Base-by-base conservation (phyloP, 2,797 vertebrate genomes). In the Anguilla megastoma region DNA sequence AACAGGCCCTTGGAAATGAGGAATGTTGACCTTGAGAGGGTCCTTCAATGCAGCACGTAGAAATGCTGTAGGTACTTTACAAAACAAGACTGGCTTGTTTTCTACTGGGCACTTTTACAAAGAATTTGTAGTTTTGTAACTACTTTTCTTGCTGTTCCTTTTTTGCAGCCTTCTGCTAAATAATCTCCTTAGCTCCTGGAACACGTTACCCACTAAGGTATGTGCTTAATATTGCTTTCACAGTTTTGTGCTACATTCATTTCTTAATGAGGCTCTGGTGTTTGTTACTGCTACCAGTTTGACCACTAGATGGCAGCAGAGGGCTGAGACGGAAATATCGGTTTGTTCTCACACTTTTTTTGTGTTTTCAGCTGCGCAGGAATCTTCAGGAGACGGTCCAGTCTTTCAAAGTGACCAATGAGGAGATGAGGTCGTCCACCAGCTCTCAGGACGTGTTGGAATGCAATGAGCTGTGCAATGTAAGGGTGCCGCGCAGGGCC, bases 331-430 rank as follows among this genome's bases (percentile, higher is more conserved):
- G 50, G 27, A 9, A 12, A 16, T 74, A 2, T 74, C 27, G 2
- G 30, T 10, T 33, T 74, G 30, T 6, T 36, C 71, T 36, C 0
- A n/a, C 21, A 66, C n/a, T 41, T 41, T 87, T 5, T 69, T 89
- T 80, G 0, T n/a, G 33, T 76, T 86, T 69, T 36, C 63, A 99
- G 98, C 92, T 97, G 69, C 95, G 92, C 6, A 97, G 96, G 87
- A 96, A 96, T 6, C 96, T 99, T 79, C 97, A 97, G 93, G 98
- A 99, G 92, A 99, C 97, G 0, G 95, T 98, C 89, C 97, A 96
- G 92, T 98, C 98, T 0, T 98, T 99, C 94, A 94, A 91, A 90
- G 96, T 98, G 58, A 98, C 97, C 0, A 99, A 98, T 0, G 97
- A 98, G n/a, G 98, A 99, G 91, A 97, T 99, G 91, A 95, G 80